Percentiles rank a stretch among this genome's conserved stretches.
These are phyloP conservation scores for Adelphocoris suturalis DNA, from an alignment of 2,888 invertebrate genomes.

Conservation along the genomic window DNA sequence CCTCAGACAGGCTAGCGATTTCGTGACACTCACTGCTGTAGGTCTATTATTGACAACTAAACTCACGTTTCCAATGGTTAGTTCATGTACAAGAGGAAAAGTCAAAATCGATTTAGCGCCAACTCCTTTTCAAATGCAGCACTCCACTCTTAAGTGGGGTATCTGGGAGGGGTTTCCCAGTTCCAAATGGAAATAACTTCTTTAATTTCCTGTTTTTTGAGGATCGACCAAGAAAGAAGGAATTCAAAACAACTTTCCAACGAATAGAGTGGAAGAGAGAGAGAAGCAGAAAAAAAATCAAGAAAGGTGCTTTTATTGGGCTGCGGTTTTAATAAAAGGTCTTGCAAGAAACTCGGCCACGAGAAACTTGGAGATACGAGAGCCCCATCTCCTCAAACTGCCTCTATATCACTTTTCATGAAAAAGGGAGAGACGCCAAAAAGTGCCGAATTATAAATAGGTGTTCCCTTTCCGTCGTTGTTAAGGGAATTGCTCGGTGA, in stretches of 20 bases:
- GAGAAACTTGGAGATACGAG: neutral
- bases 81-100: neutral
- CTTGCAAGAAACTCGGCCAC: slow-evolving; percentile 30
- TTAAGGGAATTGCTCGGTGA: neutral
- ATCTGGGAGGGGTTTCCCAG: neutral
- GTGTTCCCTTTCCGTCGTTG: neutral
- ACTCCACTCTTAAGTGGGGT: neutral
- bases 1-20: no score
- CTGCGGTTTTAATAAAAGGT: slow-evolving; percentile 39
- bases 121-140: neutral
- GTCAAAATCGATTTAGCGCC: neutral
- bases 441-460: slow-evolving; percentile 12
- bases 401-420: slow-evolving; percentile 12
- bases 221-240: slow-evolving; percentile 14
- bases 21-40: no score
- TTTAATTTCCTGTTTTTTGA: slow-evolving; percentile 36
- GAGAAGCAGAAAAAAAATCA: neutral
- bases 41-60: no score
- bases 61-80: no score
- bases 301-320: slow-evolving; percentile 17
- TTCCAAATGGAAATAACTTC: slow-evolving; percentile 36
- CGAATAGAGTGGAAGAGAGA: neutral
- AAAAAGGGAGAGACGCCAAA: neutral
- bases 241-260: slow-evolving; percentile 27
- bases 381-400: neutral